A percentile compares a stretch with the other conserved stretches of the same genome.
Conservation (phyloP, 1,140 invertebrate genomes). For the Platorchestia sp. region DNA sequence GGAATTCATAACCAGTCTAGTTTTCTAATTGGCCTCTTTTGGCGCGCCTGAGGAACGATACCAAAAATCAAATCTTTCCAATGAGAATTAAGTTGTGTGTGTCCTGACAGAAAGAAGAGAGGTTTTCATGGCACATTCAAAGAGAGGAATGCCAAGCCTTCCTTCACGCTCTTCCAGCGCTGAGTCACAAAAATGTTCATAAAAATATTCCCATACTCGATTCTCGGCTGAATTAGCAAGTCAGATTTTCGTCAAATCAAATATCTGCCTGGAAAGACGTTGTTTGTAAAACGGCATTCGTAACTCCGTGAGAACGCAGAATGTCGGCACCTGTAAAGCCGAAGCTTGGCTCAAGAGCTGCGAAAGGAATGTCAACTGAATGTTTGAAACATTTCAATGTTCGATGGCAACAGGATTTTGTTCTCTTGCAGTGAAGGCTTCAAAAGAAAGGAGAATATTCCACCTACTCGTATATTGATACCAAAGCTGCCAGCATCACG, state of each 20-base stretch:
- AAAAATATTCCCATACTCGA: background rate
- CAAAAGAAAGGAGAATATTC: background rate
- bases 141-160: background rate
- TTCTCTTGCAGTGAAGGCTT: background rate
- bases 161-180: background rate
- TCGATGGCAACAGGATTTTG: background rate
- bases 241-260: slow-evolving; percentile 39
- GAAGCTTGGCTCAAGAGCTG: background rate
- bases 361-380: background rate
- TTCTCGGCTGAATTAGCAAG: slow-evolving; percentile 4
- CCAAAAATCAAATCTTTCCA: background rate
- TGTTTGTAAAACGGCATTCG: background rate
- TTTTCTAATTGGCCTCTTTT: background rate
- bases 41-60: background rate
- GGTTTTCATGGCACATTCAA: background rate
- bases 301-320: background rate
- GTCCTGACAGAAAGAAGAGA: background rate
- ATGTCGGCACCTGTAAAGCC: background rate
- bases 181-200: background rate
- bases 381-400: background rate
- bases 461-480: background rate
- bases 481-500: background rate
- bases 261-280: background rate
- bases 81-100: background rate
- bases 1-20: background rate